Base-by-base conservation (phyloP, 2,113 vertebrate genomes). In the Trogon surrucura region DNA sequence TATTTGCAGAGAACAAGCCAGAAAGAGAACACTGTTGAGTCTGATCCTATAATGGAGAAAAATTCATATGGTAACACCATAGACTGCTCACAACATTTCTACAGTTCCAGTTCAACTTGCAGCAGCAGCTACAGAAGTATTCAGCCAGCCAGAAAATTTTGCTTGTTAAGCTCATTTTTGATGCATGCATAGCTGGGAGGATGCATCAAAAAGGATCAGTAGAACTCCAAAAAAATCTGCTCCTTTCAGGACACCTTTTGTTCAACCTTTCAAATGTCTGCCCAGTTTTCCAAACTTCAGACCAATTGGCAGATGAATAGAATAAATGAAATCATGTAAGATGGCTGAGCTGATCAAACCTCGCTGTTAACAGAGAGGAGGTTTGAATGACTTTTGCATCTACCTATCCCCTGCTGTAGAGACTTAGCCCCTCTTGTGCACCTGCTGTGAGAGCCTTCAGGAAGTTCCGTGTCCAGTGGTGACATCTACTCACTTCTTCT, bases 401-500 rank as follows among this genome's bases (percentile, higher is more conserved):
- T 93, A 32, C 22, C 17, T n/a, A 2, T 27, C 3, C 9, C 5
- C 25, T 69, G 11, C 57, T 67, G 48, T 48, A 36, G 14, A 50
- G 34, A 56, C 11, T 27, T 77, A 7, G 5, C 5, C 32, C 7
- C 3, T 36, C 4, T 38, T 72, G 34, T 26, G 19, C n/a, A 30
- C 8, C 9, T 81, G 8, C 79, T 58, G 7, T 32, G 8, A 36
- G 26, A 53, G 23, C 16, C 41, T 51, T 62, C 36, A 66, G 41
- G 17, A 48, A 88, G 32, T 11, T 58, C 18, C 0, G 0, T 4
- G 20, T 29, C 58, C 54, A 30, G 13, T 9, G 8, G 30, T 60
- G 74, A 13, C 23, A 12, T 29, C 14, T 60, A 51, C 38, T 70
- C 6, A 5, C 38, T 51, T 29, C 10, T 15, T 54, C 45, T 34